Conservation (phyloP, 2,888 invertebrate species). For the Drosophila paracracens region DNA sequence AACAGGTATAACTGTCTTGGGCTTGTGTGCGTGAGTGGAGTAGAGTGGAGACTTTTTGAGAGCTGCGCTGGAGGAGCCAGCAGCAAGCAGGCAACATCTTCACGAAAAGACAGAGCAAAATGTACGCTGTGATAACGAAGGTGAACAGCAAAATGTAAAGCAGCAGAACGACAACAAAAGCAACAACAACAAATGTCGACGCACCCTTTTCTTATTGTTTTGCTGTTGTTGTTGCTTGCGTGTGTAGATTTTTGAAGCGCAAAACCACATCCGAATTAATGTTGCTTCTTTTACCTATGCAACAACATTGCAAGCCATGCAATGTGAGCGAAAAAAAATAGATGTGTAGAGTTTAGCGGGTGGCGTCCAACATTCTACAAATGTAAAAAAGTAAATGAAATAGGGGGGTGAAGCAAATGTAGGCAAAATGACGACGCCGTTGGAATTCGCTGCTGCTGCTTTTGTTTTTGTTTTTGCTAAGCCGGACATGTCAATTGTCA, state of each 20-base stretch:
- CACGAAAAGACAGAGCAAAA: constrained; percentile 64
- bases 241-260: constrained; percentile 60
- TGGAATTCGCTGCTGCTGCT: constrained; percentile 52
- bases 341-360: constrained; percentile 40
- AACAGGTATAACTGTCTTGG: constrained; percentile 68
- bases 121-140: constrained; percentile 73
- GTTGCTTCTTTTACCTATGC: constrained; percentile 43
- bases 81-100: constrained; percentile 55
- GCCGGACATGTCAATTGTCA: constrained; percentile 75
- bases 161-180: constrained; percentile 53
- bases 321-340: constrained; percentile 30
- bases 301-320: constrained; percentile 21
- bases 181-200: constrained; percentile 64
- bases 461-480: constrained; percentile 49
- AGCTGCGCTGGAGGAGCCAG: constrained; percentile 49
- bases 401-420: constrained; percentile 32
- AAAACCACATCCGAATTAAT: constrained; percentile 75
- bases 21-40: constrained; percentile 40
- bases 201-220: constrained; percentile 73
- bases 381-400: constrained; percentile 13
- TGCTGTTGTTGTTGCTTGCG: constrained; percentile 31
- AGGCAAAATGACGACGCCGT: constrained; percentile 54
- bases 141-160: constrained; percentile 74
- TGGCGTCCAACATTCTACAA: constrained; percentile 44
- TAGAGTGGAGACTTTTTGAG: constrained; percentile 63